Conservation (phyloP, 1,140 invertebrate genomes). For the Drosophila melanica region DNA sequence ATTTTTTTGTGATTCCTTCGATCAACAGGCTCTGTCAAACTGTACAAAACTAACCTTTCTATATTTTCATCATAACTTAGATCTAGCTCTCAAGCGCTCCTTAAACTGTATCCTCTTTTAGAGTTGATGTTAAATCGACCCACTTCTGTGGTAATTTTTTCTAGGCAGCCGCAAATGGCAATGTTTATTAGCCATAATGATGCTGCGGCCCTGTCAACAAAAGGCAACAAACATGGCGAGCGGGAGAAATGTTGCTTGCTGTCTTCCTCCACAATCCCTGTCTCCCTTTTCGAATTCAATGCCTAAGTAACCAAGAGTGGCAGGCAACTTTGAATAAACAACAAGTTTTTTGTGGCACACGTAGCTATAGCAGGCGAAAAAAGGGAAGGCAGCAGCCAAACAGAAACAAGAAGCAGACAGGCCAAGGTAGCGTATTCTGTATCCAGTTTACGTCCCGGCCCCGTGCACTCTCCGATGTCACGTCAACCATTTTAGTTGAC, state of each 20-base stretch:
- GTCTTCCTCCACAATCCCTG: slow-evolving; percentile 20
- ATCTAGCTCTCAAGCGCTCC: not conserved
- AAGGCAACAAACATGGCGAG: slow-evolving; percentile 38
- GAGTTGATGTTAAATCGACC: slow-evolving; percentile 41
- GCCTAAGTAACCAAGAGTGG: slow-evolving; percentile 4
- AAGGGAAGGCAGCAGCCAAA: not conserved
- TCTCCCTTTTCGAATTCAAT: not conserved
- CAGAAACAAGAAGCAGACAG: slow-evolving; percentile 13
- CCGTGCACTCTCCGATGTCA: slow-evolving; percentile 32
- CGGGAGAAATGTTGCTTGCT: slow-evolving; percentile 61
- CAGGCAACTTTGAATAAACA: slow-evolving; percentile 76
- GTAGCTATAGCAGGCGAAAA: slow-evolving; percentile 29
- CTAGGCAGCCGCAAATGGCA: slow-evolving; percentile 73
- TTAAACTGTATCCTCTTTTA: slow-evolving; percentile 1
- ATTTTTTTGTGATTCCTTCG: no score
- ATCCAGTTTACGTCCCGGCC: slow-evolving; percentile 22
- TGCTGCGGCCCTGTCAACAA: slow-evolving; percentile 70
- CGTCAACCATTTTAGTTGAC: slow-evolving; percentile 74
- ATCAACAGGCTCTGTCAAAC: no score
- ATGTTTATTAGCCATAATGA: slow-evolving; percentile 82
- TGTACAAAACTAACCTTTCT: not conserved
- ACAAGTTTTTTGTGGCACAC: slow-evolving; percentile 59
- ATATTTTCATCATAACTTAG: not conserved
- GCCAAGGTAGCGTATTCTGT: slow-evolving; percentile 60
- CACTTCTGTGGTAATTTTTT: slow-evolving; percentile 35